Conservation (phyloP, 2,888 invertebrate genomes). For the Athetis lepigone region DNA sequence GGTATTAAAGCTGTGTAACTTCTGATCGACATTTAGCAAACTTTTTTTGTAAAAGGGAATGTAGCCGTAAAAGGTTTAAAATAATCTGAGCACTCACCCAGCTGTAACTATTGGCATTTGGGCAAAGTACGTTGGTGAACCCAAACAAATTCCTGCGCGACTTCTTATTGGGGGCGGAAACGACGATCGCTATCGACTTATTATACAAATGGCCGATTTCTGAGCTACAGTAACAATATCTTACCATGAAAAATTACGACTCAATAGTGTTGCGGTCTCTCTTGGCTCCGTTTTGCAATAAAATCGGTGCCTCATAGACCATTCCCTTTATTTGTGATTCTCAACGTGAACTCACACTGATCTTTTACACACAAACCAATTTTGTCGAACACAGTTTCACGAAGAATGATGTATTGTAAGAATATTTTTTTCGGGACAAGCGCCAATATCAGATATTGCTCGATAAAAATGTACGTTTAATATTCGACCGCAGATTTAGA, state of each 20-base stretch:
- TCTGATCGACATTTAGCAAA: slow-evolving; percentile 40
- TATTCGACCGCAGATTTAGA: slow-evolving; percentile 40
- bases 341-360: slow-evolving; percentile 65
- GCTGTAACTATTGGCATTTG: slow-evolving; percentile 59
- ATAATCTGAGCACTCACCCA: slow-evolving; percentile 64
- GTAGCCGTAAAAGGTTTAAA: slow-evolving; percentile 60
- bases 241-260: slow-evolving; percentile 83
- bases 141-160: slow-evolving; percentile 76
- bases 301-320: slow-evolving; percentile 77
- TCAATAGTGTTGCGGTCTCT: slow-evolving; percentile 77
- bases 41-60: slow-evolving; percentile 48
- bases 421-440: slow-evolving; percentile 56
- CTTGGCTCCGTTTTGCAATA: slow-evolving; percentile 80
- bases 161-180: slow-evolving; percentile 76
- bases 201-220: slow-evolving; percentile 87
- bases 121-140: slow-evolving; percentile 67
- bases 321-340: slow-evolving; percentile 75
- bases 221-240: slow-evolving; percentile 82
- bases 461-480: slow-evolving; percentile 44
- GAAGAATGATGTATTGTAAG: slow-evolving; percentile 63
- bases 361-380: slow-evolving; percentile 74
- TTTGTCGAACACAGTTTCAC: slow-evolving; percentile 66
- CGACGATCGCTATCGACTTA: slow-evolving; percentile 85
- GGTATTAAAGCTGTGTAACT: slow-evolving; percentile 56
- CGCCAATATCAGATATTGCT: slow-evolving; percentile 59